A percentile compares a stretch with the other conserved stretches of the same genome.
These are phyloP conservation scores for Saccostrea cuccullata DNA, from an alignment of 1,140 invertebrate species.

Conservation along the genomic window DNA sequence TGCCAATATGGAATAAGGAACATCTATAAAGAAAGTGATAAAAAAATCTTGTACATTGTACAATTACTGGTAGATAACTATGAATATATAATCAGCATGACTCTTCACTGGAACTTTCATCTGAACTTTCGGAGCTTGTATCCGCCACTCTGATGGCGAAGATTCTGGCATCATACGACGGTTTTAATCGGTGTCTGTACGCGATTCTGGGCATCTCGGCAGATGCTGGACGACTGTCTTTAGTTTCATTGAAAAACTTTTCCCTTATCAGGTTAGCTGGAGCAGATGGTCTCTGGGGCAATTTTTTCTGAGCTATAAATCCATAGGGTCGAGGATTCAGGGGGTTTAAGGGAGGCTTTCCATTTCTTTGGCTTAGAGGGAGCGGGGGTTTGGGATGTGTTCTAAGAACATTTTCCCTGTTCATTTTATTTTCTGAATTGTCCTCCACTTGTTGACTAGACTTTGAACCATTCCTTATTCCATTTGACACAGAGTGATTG, in stretches of 20 bases:
- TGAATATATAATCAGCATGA: not conserved
- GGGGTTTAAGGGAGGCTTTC: slow-evolving; percentile 39
- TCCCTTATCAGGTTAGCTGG: slow-evolving; percentile 52
- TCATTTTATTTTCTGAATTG: slow-evolving; percentile 26
- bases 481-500: not conserved
- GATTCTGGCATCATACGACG: slow-evolving; percentile 58
- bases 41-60: not conserved
- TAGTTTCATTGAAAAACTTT: slow-evolving; percentile 40
- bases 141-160: slow-evolving; percentile 46
- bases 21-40: not conserved
- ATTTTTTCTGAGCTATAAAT: slow-evolving; percentile 43
- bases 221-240: slow-evolving; percentile 57
- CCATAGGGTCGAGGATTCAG: slow-evolving; percentile 61
- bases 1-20: not conserved
- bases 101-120: slow-evolving; percentile 38
- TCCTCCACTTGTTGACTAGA: not conserved
- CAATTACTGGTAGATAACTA: not conserved
- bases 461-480: not conserved
- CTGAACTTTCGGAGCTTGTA: not conserved
- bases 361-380: slow-evolving; percentile 32
- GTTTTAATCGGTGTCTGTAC: slow-evolving; percentile 55
- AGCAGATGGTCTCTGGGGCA: slow-evolving; percentile 42
- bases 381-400: slow-evolving; percentile 28
- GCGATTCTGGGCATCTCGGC: slow-evolving; percentile 59
- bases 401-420: slow-evolving; percentile 41